These are phyloP conservation scores for Drosophila cracens DNA, from an alignment of 2,888 invertebrate genomes.

Conservation along the genomic window DNA sequence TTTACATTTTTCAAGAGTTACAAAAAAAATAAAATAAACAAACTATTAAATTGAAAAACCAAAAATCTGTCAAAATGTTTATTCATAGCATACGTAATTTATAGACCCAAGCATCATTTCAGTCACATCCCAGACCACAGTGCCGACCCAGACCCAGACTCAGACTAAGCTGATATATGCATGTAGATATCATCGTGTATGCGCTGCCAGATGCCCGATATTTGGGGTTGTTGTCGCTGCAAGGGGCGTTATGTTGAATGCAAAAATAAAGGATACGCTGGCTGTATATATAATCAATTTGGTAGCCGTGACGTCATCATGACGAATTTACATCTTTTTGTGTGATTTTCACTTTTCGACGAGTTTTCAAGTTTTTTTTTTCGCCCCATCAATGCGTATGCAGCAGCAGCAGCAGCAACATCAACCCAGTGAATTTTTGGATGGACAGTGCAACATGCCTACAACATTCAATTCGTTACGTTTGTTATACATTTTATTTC, in stretches of 20 bases:
- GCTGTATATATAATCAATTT: constrained; percentile 82
- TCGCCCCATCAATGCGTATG: constrained; percentile 34
- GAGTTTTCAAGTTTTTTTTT: constrained; percentile 29
- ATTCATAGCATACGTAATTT: constrained; percentile 69
- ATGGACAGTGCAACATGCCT: constrained; percentile 55
- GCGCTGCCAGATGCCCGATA: constrained; percentile 20
- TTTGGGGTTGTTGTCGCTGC: constrained; percentile 39
- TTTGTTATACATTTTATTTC: constrained; percentile 75
- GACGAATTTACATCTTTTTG: constrained; percentile 82
- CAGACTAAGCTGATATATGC: constrained; percentile 9
- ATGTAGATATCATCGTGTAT: constrained; percentile 14
- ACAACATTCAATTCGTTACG: constrained; percentile 75
- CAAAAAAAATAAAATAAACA: constrained; percentile 47
- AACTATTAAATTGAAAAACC: constrained; percentile 59
- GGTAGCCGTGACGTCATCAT: constrained; percentile 84
- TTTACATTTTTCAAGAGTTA: constrained; percentile 61
- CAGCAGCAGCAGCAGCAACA: constrained; percentile 16
- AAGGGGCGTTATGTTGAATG: constrained; percentile 53
- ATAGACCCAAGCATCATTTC: constrained; percentile 37
- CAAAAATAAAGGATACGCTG: constrained; percentile 73
- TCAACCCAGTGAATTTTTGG: constrained; percentile 30
- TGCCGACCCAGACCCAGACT: not conserved
- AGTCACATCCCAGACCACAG: constrained; percentile 11
- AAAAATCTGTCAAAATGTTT: constrained; percentile 82
- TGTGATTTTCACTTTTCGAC: constrained; percentile 64